Evolutionary conservation across 2,797 vertebrate genomes (phyloP), one percentile per base, ranked within the genome.

Genomic region (Okamejei kenojei): DNA sequence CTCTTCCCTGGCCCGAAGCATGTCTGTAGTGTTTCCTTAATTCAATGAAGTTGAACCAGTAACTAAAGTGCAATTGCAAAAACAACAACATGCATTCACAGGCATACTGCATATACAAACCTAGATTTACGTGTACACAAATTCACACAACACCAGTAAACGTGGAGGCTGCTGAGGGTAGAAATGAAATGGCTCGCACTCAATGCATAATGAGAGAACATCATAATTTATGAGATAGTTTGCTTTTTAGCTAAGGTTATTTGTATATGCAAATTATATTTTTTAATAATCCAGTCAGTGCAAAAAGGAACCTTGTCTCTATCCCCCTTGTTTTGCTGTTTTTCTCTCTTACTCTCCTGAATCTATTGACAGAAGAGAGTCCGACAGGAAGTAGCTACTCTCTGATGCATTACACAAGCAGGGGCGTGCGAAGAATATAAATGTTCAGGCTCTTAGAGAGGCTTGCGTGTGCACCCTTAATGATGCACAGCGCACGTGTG

Each of bases 11-110:
- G 90, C 71, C 81, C 17, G 38, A 73, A 92, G 68, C 68, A 76
- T 92, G 38, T 92, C 71, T 92, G 71, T 92, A 35, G 19, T n/a
- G 45, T 92, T 92, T 92, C 90, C 90, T 92, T 92, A 74, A 29
- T 92, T 76, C 71, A 92, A 92, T 92, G 76, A 90, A 54, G 23
- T 54, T 92, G 90, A 35, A 92, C 26, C 26, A 29, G 38, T 74
- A 68, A 74, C 90, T 91, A 38, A 91, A 73, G 10, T 91, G 74
- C 23, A 91, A 74, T 91, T 91, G 54, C 45, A 91, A 91, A 45
- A 54, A 71, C 11, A 8, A 63, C 23, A 86, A 26, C 6, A 29
- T 26, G 29, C 26, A n/a, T 29, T 29, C 26, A 76, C 74, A 76
- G 65, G 65, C 17, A 17, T 7, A 10, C 65, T 68, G 17, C 65